These are phyloP conservation scores for Drosophila varians DNA, from an alignment of 1,140 invertebrate species.

Conservation along the genomic window DNA sequence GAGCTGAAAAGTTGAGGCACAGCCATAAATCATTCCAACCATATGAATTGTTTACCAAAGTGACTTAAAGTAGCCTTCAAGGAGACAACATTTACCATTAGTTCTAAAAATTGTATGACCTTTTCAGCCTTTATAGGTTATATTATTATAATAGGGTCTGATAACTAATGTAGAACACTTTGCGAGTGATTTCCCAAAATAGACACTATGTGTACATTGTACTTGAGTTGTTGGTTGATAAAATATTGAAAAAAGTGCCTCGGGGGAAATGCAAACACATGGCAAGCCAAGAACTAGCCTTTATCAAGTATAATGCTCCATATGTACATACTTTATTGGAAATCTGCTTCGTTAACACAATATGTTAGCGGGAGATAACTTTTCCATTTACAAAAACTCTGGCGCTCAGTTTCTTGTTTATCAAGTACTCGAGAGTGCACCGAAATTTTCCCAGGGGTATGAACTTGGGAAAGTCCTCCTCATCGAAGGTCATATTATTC, in stretches of 20 bases:
- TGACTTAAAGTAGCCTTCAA: neutral
- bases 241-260: neutral
- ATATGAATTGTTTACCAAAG: neutral
- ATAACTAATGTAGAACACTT: neutral
- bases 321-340: neutral
- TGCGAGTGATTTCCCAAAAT: neutral
- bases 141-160: neutral
- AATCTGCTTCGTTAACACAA: neutral
- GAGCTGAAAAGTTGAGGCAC: constrained; percentile 7
- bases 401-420: constrained; percentile 14
- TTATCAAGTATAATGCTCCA: neutral
- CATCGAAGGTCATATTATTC: constrained; percentile 34
- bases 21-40: constrained; percentile 7
- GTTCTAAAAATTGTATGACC: neutral
- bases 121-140: neutral
- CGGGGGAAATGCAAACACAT: neutral
- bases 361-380: constrained; percentile 1
- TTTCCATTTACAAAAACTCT: constrained; percentile 1
- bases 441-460: constrained; percentile 35
- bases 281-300: neutral
- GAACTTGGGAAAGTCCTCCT: constrained; percentile 47
- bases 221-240: neutral
- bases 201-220: neutral
- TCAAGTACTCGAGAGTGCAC: constrained; percentile 20
- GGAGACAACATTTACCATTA: neutral